Conservation (phyloP, 2,113 vertebrate genomes). For the Gymnorhina tibicen region DNA sequence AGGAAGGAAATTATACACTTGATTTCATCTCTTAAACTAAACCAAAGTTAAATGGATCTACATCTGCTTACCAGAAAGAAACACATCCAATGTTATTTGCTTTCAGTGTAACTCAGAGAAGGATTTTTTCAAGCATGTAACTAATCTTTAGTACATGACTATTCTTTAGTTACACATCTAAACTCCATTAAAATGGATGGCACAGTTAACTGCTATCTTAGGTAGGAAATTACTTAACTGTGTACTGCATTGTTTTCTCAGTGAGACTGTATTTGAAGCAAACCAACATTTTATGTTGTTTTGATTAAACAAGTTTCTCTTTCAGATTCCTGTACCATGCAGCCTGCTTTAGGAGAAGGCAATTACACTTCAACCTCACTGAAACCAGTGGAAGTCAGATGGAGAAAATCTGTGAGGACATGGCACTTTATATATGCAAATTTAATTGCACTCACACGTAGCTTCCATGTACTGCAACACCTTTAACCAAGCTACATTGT, state of each 20-base stretch:
- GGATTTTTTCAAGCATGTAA: background rate
- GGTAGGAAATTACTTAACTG: background rate
- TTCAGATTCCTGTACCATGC: background rate
- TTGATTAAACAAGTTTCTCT: background rate
- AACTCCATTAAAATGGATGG: background rate
- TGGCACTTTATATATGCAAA: background rate
- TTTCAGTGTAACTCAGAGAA: background rate
- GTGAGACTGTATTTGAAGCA: background rate
- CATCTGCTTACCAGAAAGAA: background rate
- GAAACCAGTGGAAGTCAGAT: background rate
- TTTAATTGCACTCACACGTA: background rate
- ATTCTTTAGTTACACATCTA: background rate
- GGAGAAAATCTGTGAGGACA: background rate
- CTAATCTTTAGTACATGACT: background rate
- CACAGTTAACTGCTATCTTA: background rate
- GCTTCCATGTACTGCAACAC: background rate
- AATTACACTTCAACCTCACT: background rate
- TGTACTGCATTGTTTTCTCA: background rate
- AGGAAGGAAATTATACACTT: background rate
- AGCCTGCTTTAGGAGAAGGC: background rate
- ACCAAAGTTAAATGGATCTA: background rate
- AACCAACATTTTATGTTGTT: background rate
- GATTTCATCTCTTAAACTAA: background rate
- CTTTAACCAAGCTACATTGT: background rate
- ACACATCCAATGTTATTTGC: background rate